These are phyloP conservation scores for Andrena fulva DNA, from an alignment of 2,888 invertebrate genomes.

Conservation along the genomic window DNA sequence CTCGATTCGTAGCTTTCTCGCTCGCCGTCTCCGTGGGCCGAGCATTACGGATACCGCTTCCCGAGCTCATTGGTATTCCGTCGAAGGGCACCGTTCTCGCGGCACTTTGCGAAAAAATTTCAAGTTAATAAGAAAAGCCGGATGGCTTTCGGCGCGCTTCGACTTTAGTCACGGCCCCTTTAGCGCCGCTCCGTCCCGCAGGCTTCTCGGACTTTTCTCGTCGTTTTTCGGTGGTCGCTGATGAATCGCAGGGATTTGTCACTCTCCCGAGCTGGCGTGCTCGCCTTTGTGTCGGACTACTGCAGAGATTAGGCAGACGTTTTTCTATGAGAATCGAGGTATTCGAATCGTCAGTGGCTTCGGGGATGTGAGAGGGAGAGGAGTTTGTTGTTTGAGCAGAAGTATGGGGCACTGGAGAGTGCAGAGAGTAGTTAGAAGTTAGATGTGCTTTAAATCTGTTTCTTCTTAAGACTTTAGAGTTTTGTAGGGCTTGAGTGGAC, in stretches of 20 bases:
- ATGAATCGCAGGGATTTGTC: conserved; percentile 38
- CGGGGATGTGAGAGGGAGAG: too few relatives aligned
- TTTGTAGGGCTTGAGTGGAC: too few relatives aligned
- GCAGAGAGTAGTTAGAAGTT: too few relatives aligned
- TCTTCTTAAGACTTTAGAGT: too few relatives aligned
- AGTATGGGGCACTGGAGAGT: too few relatives aligned
- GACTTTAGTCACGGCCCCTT: conserved; percentile 28
- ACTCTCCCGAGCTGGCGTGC: conserved; percentile 6
- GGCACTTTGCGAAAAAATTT: conserved; percentile 84
- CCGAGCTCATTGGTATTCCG: conserved; percentile 82
- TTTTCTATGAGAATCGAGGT: too few relatives aligned
- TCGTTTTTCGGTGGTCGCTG: background rate
- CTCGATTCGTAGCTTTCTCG: conserved; percentile 60
- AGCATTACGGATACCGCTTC: conserved; percentile 69
- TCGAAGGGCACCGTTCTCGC: conserved; percentile 72
- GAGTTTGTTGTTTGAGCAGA: too few relatives aligned
- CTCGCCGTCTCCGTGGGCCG: conserved; percentile 61
- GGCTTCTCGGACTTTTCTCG: conserved; percentile 15
- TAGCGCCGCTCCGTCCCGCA: conserved; percentile 40
- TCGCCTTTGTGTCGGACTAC: background rate
- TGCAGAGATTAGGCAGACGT: conserved; percentile 1
- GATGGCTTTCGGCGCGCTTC: conserved; percentile 79
- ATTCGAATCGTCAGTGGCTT: too few relatives aligned
- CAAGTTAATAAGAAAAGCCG: conserved; percentile 84
- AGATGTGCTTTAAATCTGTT: too few relatives aligned